Base-by-base conservation (phyloP, 1,140 invertebrate genomes). In the Drosophila ananassae region DNA sequence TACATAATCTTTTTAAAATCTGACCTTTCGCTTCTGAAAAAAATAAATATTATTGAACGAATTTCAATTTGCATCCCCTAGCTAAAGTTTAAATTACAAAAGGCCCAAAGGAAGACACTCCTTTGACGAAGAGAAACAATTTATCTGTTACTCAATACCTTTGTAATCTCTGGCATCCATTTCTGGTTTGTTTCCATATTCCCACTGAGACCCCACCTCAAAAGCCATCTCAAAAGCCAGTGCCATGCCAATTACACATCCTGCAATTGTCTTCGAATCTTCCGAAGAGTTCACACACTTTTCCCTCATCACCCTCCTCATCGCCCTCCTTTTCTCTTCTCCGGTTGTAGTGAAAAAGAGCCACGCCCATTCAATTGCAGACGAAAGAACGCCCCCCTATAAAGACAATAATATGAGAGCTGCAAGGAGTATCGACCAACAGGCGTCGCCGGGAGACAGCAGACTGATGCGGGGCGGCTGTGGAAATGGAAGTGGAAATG, bases 151-250 rank as follows among this genome's bases (percentile, higher is more conserved):
- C 51, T 56, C 63, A 55, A 69, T 54, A 47, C 62, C 22, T 13
- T 24, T 32, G 47, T n/a, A 46, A 66, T 62, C 37, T 17, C 21
- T 9, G 24, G 13, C 25, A 25, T 47, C 41, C 41, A 47, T 69
- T 68, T 69, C 66, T 69, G 66, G 66, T 68, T 67, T 69, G 47
- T 10, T 28, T 63, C 63, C 25, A 28, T 66, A 66, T 66, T 66
- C 63, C 63, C 63, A 66, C 10, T 67, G 47, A 60, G 62, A 69
- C 62, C 66, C 66, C 66, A 69, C 66, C 66, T 69, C 44, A 69
- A 69, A 69, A 69, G 41, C 39, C 66, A 67, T 67, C 61, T n/a
- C n/a, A n/a, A n/a, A n/a, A n/a, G 22, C 30, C 48, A 68, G 34
- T 54, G 61, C 60, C 32, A 56, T 48, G 30, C 50, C 66, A 67